Conservation (phyloP, 2,113 vertebrate species). For the Nesoenas mayeri region DNA sequence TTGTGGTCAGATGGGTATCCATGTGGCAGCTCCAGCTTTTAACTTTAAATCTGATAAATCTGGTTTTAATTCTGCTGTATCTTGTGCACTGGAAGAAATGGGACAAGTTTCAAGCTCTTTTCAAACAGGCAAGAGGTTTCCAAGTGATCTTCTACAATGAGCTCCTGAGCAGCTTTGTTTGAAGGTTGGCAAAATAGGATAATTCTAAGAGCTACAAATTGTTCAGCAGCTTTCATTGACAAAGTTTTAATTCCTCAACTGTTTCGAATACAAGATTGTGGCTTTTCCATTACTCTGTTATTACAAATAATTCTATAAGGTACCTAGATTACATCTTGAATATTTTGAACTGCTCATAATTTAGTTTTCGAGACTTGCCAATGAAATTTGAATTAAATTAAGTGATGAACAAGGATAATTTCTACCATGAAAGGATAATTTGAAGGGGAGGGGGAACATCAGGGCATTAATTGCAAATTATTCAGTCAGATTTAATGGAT, state of each 20-base stretch:
- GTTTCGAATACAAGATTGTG: neutral
- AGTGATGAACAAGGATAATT: neutral
- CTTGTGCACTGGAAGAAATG: neutral
- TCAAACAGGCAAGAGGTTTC: too few relatives aligned
- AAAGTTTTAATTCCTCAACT: neutral
- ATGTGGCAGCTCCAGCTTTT: neutral
- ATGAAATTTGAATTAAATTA: neutral
- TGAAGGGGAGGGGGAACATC: neutral
- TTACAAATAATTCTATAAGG: neutral
- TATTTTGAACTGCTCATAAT: neutral
- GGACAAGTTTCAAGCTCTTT: too few relatives aligned
- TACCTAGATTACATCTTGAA: neutral
- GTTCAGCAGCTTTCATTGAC: neutral
- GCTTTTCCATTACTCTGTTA: neutral
- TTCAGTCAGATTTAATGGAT: neutral
- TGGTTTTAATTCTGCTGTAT: neutral
- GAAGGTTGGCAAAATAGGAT: neutral
- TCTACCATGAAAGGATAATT: neutral
- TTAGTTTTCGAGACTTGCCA: neutral
- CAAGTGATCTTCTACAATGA: too few relatives aligned
- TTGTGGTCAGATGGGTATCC: neutral
- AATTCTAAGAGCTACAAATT: neutral
- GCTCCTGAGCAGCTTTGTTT: too few relatives aligned
- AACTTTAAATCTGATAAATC: neutral
- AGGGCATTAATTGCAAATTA: conserved; percentile 1